Evolutionary conservation across 2,797 vertebrate species (phyloP), one percentile per base, ranked within the genome.

Genomic region (Peromyscus aztecus): DNA sequence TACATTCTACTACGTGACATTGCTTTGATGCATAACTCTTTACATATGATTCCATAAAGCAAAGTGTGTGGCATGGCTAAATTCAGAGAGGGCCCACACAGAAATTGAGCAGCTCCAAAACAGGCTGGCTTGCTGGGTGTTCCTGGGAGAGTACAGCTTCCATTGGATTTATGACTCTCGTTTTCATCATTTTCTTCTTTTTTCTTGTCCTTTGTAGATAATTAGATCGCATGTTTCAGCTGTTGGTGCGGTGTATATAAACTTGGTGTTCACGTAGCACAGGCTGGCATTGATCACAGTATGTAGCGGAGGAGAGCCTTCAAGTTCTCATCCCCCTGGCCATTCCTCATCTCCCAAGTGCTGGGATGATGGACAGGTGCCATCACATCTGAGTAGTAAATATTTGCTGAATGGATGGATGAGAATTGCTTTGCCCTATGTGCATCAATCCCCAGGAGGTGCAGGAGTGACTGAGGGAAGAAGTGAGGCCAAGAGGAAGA

Each of bases 21-120:
- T 21, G n/a, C 55, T 96, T 84, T 95, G 92, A 97, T 84, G 86
- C 65, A 75, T 95, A 91, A 90, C 82, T 94, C 77, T 82, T 97
- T 77, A 75, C 65, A 83, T 57, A 77, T 46, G 91, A 89, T 40
- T 81, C 43, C 84, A 31, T 4, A 61, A 63, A 59, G 67, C 6
- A 55, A 75, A n/a, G 17, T 4, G 65, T 61, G 78, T 57, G 17
- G 2, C 6, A 3, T 27, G 23, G 63, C 55, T 61, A 43, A 24
- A 77, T 87, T 73, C 34, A 49, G 95, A 75, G 76, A 90, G 59
- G 76, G 43, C 92, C 95, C 92, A 76, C 94, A 37, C 59, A 57
- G 86, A 57, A 43, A 55, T 61, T 1, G 27, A 90, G 89, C 55
- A 88, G n/a, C 82, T 78, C 16, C 16, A n/a, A 94, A 78, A 57